A percentile compares a stretch with the other conserved stretches of the same genome.
These are phyloP conservation scores for Macropodus opercularis DNA, from an alignment of 2,797 vertebrate genomes.

Conservation along the genomic window DNA sequence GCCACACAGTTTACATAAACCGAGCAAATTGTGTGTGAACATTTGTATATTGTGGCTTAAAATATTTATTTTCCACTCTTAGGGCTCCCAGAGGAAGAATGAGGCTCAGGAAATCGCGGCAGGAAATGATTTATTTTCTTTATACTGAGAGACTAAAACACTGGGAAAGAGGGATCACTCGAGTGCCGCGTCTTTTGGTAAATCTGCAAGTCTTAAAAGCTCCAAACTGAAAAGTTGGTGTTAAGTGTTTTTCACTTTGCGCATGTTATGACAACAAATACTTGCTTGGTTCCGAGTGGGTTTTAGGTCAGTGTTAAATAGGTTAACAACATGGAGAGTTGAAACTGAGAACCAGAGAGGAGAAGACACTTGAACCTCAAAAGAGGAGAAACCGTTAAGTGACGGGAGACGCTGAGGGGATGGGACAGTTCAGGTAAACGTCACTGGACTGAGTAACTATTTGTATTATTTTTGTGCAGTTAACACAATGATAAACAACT, in stretches of 20 bases:
- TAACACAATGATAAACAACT: no score
- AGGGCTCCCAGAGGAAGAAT: slow-evolving; percentile 25
- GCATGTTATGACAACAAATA: background rate
- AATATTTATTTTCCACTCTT: slow-evolving; percentile 55
- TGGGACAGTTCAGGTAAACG: no score
- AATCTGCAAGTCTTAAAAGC: background rate
- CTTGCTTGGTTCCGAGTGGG: background rate
- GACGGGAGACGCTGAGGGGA: no score
- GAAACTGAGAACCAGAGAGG: no score
- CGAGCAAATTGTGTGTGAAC: slow-evolving; percentile 15
- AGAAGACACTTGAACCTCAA: no score
- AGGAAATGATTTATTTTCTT: slow-evolving; percentile 32
- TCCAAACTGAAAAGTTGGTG: background rate
- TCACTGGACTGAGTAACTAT: no score
- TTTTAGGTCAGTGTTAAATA: background rate
- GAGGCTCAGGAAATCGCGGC: slow-evolving; percentile 35
- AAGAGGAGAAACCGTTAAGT: no score
- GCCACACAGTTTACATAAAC: slow-evolving; percentile 17
- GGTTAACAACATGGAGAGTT: no score
- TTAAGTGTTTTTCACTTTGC: background rate
- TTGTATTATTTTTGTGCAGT: no score
- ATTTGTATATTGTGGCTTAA: slow-evolving; percentile 31
- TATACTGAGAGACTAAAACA: slow-evolving; percentile 16
- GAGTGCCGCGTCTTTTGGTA: no score
- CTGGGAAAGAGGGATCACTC: background rate